phyloP scores from a whole-genome alignment of 2,888 invertebrate genomes.

The Drosophila emarginata region DNA sequence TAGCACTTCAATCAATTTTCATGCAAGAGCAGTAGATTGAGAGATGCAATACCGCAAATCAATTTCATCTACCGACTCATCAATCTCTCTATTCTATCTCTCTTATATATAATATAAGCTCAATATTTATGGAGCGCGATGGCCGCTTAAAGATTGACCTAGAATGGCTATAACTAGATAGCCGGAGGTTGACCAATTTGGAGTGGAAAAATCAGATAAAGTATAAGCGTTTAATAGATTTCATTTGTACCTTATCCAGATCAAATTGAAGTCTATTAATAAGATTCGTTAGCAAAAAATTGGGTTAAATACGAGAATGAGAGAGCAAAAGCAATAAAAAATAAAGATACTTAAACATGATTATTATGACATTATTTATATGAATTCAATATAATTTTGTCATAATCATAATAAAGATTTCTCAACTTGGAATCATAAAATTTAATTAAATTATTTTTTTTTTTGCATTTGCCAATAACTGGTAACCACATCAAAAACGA shows the following conservation, averaged over 20 bases:
- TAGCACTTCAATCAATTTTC: conserved; percentile 47
- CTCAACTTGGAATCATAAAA: no score
- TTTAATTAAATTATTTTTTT: conserved; percentile 4
- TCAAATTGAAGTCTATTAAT: neutral
- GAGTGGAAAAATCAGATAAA: conserved; percentile 12
- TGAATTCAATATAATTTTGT: neutral
- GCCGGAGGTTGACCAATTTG: conserved; percentile 39
- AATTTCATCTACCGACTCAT: conserved; percentile 44
- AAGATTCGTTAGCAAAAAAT: neutral
- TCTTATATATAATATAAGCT: conserved; percentile 17
- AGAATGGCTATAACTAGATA: conserved; percentile 39
- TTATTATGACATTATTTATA: no score
- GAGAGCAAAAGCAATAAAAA: no score
- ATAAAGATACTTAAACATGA: no score
- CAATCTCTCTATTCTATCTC: conserved; percentile 21
- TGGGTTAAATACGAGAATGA: neutral
- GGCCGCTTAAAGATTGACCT: conserved; percentile 27
- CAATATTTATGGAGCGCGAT: conserved; percentile 49
- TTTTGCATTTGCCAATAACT: conserved; percentile 8
- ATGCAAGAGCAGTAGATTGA: conserved; percentile 39
- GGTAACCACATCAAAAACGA: conserved; percentile 26
- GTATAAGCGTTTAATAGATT: conserved; percentile 7
- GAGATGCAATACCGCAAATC: conserved; percentile 56
- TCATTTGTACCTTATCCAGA: neutral
- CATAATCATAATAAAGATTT: neutral